These are phyloP conservation scores for Sebastes schlegelii DNA, from an alignment of 2,113 vertebrate genomes.

Conservation along the genomic window DNA sequence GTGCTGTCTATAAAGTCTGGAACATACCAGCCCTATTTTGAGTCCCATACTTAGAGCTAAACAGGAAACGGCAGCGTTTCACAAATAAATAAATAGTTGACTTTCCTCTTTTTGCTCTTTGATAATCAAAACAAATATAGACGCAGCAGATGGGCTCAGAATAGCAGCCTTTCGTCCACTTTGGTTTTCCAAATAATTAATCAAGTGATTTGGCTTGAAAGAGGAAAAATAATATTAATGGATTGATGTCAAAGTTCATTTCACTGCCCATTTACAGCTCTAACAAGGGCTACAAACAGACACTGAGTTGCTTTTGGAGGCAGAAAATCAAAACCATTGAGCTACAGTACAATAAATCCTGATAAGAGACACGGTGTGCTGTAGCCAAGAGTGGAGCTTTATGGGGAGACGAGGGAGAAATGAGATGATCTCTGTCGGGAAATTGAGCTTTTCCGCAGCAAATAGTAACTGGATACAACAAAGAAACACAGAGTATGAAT, in stretches of 20 bases:
- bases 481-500: slow-evolving; percentile 51
- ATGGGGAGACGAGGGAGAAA: slow-evolving; percentile 57
- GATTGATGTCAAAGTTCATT: slow-evolving; percentile 65
- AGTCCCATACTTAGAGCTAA: slow-evolving; percentile 34
- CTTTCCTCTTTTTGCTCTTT: slow-evolving; percentile 15
- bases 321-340: slow-evolving; percentile 56
- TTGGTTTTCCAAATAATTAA: slow-evolving; percentile 58
- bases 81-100: slow-evolving; percentile 13
- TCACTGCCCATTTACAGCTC: slow-evolving; percentile 56
- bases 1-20: slow-evolving; percentile 54
- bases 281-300: slow-evolving; percentile 39
- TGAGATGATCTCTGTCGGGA: slow-evolving; percentile 71
- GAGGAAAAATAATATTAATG: slow-evolving; percentile 53
- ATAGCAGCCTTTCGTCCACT: slow-evolving; percentile 31
- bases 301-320: slow-evolving; percentile 37
- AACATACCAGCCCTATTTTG: slow-evolving; percentile 59
- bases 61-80: slow-evolving; percentile 12
- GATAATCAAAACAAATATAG: slow-evolving; percentile 57
- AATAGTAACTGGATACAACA: slow-evolving; percentile 66
- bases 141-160: slow-evolving; percentile 52
- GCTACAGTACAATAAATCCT: slow-evolving; percentile 56
- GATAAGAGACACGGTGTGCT: slow-evolving; percentile 48
- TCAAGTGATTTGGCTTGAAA: slow-evolving; percentile 50
- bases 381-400: slow-evolving; percentile 42
- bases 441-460: slow-evolving; percentile 66